Evolutionary conservation across 2,797 vertebrate genomes (phyloP).

Genomic region (Apodemus agrarius): DNA sequence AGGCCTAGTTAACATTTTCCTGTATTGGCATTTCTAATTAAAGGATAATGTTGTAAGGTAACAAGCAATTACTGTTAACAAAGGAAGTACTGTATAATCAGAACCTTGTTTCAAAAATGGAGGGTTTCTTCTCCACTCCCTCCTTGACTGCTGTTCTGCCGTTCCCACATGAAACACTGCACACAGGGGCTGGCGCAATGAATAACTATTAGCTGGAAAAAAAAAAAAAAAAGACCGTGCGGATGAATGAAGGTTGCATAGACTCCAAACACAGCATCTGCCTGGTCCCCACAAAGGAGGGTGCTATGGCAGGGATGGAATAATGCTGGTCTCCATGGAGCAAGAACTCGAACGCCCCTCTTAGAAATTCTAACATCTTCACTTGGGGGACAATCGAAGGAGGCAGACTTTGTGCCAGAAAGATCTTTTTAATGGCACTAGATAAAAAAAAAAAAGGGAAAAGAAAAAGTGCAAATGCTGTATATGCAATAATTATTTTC

Average conservation of each 20-base stretch:
- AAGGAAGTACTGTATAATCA: conserved; percentile 78
- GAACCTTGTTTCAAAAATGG: conserved; percentile 71
- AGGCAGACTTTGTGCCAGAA: conserved; percentile 28
- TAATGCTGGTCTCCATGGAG: background rate
- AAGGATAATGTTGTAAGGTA: conserved; percentile 76
- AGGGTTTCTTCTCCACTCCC: conserved; percentile 70
- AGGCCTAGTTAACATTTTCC: conserved; percentile 73
- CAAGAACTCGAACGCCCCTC: background rate
- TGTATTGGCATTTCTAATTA: conserved; percentile 80
- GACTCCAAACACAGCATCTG: conserved; percentile 37
- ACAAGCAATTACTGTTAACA: conserved; percentile 78
- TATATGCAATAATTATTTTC: conserved; percentile 31
- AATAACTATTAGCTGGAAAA: conserved; percentile 64
- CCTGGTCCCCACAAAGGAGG: background rate
- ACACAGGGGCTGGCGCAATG: conserved; percentile 53
- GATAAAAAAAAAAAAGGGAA: background rate
- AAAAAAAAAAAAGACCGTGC: conserved; percentile 47
- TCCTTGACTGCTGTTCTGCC: conserved; percentile 69
- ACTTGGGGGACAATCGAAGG: background rate
- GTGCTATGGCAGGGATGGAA: background rate
- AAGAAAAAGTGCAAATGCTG: conserved; percentile 43
- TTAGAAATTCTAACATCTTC: conserved; percentile 1
- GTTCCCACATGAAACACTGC: conserved; percentile 74
- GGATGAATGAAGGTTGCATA: conserved; percentile 30
- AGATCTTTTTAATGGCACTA: conserved; percentile 52